Evolutionary conservation across 2,113 vertebrate species (phyloP).

Genomic region (Nyctibius bracteatus): DNA sequence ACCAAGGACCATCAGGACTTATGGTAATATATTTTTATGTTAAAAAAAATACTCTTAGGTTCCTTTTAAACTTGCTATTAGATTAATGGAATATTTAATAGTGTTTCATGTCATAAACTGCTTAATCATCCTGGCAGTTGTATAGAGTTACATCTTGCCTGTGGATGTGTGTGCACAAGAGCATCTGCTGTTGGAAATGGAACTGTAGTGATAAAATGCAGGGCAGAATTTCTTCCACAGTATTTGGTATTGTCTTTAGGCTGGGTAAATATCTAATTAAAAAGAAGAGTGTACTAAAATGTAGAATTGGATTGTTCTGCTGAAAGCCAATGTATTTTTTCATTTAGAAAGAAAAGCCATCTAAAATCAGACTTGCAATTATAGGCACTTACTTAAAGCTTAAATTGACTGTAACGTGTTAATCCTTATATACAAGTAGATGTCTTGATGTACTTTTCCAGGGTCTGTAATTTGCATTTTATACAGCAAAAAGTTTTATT

Average conservation of each 20-base stretch:
- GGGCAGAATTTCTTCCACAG: not conserved
- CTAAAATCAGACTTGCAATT: not conserved
- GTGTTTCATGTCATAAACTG: not conserved
- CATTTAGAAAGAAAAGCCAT: not conserved
- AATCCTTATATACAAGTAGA: not conserved
- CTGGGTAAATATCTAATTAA: not conserved
- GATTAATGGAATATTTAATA: not conserved
- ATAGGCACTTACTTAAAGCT: not conserved
- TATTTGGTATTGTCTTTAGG: not conserved
- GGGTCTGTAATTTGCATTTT: not conserved
- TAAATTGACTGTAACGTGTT: not conserved
- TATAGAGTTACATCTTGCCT: not conserved
- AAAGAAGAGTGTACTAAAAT: not conserved
- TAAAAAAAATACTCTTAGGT: not conserved
- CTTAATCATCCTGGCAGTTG: not conserved
- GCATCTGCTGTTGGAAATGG: not conserved
- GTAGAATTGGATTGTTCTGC: not conserved
- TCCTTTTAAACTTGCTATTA: not conserved
- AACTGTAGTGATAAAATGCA: not conserved
- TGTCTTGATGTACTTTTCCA: not conserved
- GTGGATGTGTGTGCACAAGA: not conserved
- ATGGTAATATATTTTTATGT: conserved; percentile 63
- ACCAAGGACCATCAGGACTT: conserved; percentile 74
- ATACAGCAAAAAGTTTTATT: not conserved
- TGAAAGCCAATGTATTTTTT: not conserved